These are phyloP conservation scores for Australoheros scitulus DNA, from an alignment of 2,113 vertebrate genomes.

Conservation along the genomic window DNA sequence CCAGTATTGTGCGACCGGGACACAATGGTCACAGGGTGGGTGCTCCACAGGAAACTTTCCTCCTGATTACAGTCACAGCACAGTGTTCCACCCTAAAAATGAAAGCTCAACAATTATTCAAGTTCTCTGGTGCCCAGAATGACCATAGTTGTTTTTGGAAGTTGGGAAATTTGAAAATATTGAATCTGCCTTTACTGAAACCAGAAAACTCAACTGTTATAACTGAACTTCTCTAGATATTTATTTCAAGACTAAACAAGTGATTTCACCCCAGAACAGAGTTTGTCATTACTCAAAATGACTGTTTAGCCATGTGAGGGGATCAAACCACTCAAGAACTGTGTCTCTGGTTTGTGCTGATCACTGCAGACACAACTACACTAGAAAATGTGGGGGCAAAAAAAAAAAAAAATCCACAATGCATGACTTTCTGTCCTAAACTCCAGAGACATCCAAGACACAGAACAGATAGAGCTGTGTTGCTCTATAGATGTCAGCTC, in stretches of 20 bases:
- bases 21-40: conserved; percentile 61
- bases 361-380: background rate
- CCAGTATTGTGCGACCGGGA: conserved; percentile 45
- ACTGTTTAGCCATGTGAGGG: background rate
- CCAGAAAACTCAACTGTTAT: background rate
- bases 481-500: background rate
- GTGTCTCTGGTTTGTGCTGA: background rate
- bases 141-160: background rate
- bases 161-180: background rate
- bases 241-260: background rate
- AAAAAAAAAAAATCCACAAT: accelerated
- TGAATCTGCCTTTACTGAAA: background rate
- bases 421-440: background rate
- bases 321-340: background rate
- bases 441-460: background rate
- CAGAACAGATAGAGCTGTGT: background rate
- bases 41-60: conserved; percentile 59
- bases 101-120: background rate
- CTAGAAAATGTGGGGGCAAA: background rate
- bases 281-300: background rate
- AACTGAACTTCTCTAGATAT: background rate
- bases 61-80: conserved; percentile 38
- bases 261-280: background rate
- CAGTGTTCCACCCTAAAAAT: conserved; percentile 25
- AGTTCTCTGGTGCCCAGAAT: background rate